Conservation (phyloP, 2,113 vertebrate genomes). For the Anguilla japonica region DNA sequence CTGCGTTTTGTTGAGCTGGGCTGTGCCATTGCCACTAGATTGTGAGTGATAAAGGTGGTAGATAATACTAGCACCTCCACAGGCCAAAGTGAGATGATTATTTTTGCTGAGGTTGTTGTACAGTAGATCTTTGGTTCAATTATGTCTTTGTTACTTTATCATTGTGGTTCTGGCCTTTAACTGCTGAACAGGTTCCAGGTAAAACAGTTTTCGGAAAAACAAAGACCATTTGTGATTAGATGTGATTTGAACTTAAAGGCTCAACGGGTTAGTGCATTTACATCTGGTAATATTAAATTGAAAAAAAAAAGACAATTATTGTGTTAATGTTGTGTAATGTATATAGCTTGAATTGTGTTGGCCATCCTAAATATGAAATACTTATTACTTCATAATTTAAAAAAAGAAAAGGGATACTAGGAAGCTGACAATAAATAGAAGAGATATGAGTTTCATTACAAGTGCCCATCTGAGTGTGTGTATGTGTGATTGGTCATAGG, state of each 20-base stretch:
- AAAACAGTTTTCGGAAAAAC: neutral
- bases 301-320: neutral
- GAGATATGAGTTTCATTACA: neutral
- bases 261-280: neutral
- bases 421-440: too few relatives aligned
- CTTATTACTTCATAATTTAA: too few relatives aligned
- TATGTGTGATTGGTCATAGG: neutral
- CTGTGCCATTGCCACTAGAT: too few relatives aligned
- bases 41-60: too few relatives aligned
- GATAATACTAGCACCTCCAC: too few relatives aligned
- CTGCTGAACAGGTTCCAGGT: conserved; percentile 32
- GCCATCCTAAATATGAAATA: neutral
- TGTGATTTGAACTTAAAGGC: neutral
- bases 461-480: neutral
- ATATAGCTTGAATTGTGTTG: neutral
- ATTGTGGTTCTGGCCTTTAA: neutral
- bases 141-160: neutral
- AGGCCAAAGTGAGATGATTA: too few relatives aligned
- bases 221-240: neutral
- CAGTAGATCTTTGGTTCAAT: too few relatives aligned
- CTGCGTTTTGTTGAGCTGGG: too few relatives aligned
- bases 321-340: too few relatives aligned
- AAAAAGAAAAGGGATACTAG: too few relatives aligned
- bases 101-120: too few relatives aligned
- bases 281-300: neutral